Evolutionary conservation across 1,140 invertebrate species (phyloP).

Genomic region (Drosophila pandora): DNA sequence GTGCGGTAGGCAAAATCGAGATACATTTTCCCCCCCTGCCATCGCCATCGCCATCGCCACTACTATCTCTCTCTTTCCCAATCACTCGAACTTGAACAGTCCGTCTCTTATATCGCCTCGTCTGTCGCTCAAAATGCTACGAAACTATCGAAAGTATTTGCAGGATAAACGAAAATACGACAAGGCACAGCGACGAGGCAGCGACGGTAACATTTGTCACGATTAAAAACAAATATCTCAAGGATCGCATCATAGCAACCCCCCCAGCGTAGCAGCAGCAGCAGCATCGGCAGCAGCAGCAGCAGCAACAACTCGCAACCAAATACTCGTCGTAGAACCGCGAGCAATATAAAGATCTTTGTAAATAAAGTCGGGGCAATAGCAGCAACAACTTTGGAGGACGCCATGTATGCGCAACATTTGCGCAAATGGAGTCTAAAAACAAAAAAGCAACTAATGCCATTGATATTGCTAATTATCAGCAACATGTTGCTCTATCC

Average conservation of each 20-base stretch:
- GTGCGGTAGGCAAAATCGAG: constrained; percentile 41
- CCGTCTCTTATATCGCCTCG: constrained; percentile 25
- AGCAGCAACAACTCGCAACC: constrained; percentile 36
- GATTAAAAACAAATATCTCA: constrained; percentile 36
- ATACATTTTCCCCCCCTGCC: constrained; percentile 43
- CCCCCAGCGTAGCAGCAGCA: constrained; percentile 23
- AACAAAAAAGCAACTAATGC: constrained; percentile 83
- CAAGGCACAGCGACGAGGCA: constrained; percentile 70
- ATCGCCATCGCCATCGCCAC: not conserved
- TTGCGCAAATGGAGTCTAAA: constrained; percentile 84
- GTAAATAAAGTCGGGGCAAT: constrained; percentile 77
- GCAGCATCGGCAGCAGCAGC: constrained; percentile 14
- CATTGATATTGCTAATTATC: constrained; percentile 79
- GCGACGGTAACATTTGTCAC: constrained; percentile 62
- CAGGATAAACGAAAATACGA: constrained; percentile 82
- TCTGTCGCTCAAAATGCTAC: constrained; percentile 77
- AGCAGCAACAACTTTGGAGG: constrained; percentile 76
- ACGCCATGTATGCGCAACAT: constrained; percentile 84
- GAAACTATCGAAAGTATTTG: constrained; percentile 81
- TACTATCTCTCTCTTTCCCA: constrained; percentile 22
- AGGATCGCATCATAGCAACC: constrained; percentile 8
- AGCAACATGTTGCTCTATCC: constrained; percentile 74
- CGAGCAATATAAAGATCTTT: constrained; percentile 37
- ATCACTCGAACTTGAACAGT: constrained; percentile 14
- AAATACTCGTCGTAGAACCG: constrained; percentile 34